Base-by-base conservation (phyloP, 1,140 invertebrate species). In the Pseudomyrmex concolor region DNA sequence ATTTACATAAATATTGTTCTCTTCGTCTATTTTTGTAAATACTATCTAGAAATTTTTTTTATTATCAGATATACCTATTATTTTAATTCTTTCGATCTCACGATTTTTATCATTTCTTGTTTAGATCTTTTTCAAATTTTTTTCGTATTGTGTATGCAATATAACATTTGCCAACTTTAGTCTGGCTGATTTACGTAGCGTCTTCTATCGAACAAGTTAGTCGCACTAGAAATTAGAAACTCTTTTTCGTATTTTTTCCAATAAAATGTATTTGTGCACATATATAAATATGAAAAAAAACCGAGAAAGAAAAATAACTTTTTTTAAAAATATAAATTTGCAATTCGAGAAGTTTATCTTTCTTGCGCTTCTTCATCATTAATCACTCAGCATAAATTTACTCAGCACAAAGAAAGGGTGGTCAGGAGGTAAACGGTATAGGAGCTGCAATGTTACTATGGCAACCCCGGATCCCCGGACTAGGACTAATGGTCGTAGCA, bases 391-490 rank as follows among this genome's bases (percentile, higher is more conserved):
- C 19, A 34, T 4, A 34, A 34, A 34, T 34, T 34, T 34, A 34
- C 59, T 68, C 59, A 9, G 55, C 1, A 60, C 25, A 59, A 71
- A 17, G 43, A 80, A 60, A 74, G 86, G 89, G 80, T 86, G 73
- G 83, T 88, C 86, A 83, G 82, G 85, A 87, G 86, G 77, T 76
- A 34, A 34, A 91, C 86, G 86, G 84, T 81, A 67, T 89, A 89
- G 89, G 89, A 90, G 91, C 85, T 91, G 78, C 84, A 81, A 70
- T 78, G 93, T 93, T 92, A 90, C 92, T 86, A 93, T 94, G 90
- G 91, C 88, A 89, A 93, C 91, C 88, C 90, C 90, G 90, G 92
- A 94, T 94, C 86, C 92, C 93, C 93, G 93, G 92, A 91, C 85
- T 74, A 88, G 91, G 91, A 90, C 91, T 91, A 80, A 71, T 59